Conservation (phyloP, 2,797 vertebrate genomes). For the Vireo griseus region DNA sequence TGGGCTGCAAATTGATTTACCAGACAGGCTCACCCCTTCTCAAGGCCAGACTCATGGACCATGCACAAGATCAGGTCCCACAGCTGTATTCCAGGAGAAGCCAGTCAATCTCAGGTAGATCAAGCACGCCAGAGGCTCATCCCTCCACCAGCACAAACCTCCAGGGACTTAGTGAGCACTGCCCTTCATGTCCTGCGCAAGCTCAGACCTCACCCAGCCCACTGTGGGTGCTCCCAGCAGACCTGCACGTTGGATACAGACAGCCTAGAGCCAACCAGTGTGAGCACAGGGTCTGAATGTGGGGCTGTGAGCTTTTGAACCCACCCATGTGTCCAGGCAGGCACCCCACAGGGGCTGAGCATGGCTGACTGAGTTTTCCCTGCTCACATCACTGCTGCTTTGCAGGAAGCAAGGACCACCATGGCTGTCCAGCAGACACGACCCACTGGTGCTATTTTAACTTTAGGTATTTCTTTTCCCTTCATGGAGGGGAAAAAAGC, state of each 20-base stretch:
- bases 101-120: neutral
- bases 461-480: conserved; percentile 31
- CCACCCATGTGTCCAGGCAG: neutral
- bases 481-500: neutral
- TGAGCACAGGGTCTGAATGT: neutral
- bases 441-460: neutral
- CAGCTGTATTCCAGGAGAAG: neutral
- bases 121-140: neutral
- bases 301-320: neutral
- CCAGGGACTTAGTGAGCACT: neutral
- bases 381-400: neutral
- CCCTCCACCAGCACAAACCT: neutral
- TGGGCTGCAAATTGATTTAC: fast-evolving
- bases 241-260: neutral
- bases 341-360: fast-evolving
- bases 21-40: neutral
- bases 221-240: neutral
- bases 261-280: neutral
- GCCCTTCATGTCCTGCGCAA: neutral
- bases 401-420: neutral
- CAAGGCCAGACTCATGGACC: neutral
- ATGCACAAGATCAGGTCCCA: neutral
- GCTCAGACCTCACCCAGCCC: neutral
- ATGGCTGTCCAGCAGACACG: neutral
- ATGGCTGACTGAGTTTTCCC: fast-evolving